Evolutionary conservation across 2,888 invertebrate species (phyloP).

Genomic region (Rapana venosa): DNA sequence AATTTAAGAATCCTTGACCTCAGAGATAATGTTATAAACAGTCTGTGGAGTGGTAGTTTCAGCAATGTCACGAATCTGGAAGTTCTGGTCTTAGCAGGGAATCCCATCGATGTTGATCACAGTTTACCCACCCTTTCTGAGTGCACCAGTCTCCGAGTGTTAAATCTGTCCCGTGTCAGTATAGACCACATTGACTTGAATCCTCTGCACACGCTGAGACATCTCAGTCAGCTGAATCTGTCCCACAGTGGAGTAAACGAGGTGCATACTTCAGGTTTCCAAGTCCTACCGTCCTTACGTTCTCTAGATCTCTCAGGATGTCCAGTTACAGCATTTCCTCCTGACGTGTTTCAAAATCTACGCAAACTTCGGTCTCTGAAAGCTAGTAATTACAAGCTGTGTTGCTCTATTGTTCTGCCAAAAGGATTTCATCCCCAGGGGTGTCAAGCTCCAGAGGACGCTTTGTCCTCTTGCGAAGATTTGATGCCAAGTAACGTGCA

Average conservation of each 20-base stretch:
- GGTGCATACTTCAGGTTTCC: not conserved
- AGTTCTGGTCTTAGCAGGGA: not conserved
- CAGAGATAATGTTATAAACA: not conserved
- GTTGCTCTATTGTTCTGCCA: constrained; percentile 41
- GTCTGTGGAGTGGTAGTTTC: not conserved
- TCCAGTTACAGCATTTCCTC: not conserved
- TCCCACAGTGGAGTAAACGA: not conserved
- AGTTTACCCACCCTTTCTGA: not conserved
- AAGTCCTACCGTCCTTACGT: not conserved
- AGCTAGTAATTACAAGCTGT: constrained; percentile 43
- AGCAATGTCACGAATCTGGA: not conserved
- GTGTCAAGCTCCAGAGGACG: constrained; percentile 39
- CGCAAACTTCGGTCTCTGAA: not conserved
- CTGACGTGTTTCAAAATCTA: not conserved
- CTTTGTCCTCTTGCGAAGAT: constrained; percentile 44
- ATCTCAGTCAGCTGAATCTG: not conserved
- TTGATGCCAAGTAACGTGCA: constrained; percentile 31
- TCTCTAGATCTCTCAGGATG: constrained; percentile 20
- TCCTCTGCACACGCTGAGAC: not conserved
- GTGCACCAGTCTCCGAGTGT: not conserved
- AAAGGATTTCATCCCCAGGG: not conserved
- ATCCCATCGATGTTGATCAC: not conserved
- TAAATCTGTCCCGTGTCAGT: not conserved
- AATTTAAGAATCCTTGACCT: not conserved
- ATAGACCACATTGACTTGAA: not conserved